Percentiles rank a stretch among this genome's conserved stretches.
These are phyloP conservation scores for Apis cerana DNA, from an alignment of 1,140 invertebrate species.

Conservation along the genomic window DNA sequence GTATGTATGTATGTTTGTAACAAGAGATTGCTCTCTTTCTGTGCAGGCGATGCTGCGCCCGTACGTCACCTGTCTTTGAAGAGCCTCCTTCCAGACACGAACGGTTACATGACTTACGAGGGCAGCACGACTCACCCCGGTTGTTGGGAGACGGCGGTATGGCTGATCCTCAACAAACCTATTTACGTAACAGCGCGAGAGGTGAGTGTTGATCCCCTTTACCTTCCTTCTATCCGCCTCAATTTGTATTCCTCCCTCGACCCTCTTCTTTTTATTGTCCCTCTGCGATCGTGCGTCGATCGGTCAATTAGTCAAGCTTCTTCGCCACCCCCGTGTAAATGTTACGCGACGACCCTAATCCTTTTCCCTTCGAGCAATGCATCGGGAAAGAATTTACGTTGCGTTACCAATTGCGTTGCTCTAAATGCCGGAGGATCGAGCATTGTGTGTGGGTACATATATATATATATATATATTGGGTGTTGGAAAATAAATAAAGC, in stretches of 20 bases:
- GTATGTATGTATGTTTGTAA: neutral
- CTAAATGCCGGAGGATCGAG: no score
- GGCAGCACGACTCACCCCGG: constrained; percentile 98
- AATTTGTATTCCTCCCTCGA: constrained; percentile 2
- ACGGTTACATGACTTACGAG: constrained; percentile 98
- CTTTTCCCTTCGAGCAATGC: no score
- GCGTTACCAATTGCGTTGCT: no score
- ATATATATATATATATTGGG: no score
- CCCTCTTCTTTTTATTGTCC: neutral
- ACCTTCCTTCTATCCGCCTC: neutral
- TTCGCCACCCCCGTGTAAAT: neutral
- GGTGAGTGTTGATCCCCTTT: constrained; percentile 80
- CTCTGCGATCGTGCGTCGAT: neutral
- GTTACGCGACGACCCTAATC: neutral
- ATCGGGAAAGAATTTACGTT: neutral
- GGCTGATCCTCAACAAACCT: constrained; percentile 97
- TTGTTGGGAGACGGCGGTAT: constrained; percentile 96
- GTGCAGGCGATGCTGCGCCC: constrained; percentile 87
- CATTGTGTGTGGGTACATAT: no score
- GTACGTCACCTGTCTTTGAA: constrained; percentile 92
- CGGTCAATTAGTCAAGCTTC: constrained; percentile 1
- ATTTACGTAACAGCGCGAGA: constrained; percentile 97
- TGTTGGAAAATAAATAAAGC: no score
- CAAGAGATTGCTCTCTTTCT: constrained; percentile 12
- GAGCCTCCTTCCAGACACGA: constrained; percentile 92